Conservation (phyloP, 2,113 vertebrate genomes). For the Neodontobutis hainanensis region DNA sequence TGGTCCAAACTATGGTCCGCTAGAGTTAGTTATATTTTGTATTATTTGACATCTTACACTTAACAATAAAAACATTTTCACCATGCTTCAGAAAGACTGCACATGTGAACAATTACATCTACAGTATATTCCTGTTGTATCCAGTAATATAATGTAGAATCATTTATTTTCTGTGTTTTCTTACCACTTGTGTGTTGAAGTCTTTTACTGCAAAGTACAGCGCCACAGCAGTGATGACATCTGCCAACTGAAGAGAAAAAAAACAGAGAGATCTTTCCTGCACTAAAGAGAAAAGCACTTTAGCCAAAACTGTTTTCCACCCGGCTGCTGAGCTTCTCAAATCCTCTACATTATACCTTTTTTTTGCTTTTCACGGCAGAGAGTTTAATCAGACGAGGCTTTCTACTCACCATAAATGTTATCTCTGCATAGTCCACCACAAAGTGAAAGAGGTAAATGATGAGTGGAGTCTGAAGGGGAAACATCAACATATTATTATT, state of each 20-base stretch:
- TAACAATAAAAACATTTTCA: too few relatives aligned
- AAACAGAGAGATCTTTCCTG: not conserved
- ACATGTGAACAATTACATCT: too few relatives aligned
- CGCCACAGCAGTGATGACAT: conserved; percentile 90
- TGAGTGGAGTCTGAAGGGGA: conserved; percentile 87
- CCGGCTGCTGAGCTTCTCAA: too few relatives aligned
- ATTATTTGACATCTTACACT: too few relatives aligned
- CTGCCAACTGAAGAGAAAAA: conserved; percentile 82
- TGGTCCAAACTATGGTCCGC: too few relatives aligned
- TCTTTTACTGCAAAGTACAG: conserved; percentile 92
- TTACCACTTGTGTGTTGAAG: conserved; percentile 96
- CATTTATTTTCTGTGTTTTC: conserved; percentile 23
- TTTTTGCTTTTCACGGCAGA: too few relatives aligned
- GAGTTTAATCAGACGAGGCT: not conserved
- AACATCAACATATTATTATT: not conserved
- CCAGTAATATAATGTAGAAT: too few relatives aligned
- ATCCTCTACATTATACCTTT: too few relatives aligned
- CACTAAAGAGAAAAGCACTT: not conserved
- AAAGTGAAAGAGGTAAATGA: conserved; percentile 98
- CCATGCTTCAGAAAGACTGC: too few relatives aligned
- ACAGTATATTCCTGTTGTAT: too few relatives aligned
- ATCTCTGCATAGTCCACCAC: conserved; percentile 94
- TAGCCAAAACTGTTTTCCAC: not conserved
- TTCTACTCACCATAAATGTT: conserved; percentile 92
- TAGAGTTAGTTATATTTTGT: too few relatives aligned